Base-by-base conservation (phyloP, 2,113 vertebrate species). In the Cebidichthys violaceus region DNA sequence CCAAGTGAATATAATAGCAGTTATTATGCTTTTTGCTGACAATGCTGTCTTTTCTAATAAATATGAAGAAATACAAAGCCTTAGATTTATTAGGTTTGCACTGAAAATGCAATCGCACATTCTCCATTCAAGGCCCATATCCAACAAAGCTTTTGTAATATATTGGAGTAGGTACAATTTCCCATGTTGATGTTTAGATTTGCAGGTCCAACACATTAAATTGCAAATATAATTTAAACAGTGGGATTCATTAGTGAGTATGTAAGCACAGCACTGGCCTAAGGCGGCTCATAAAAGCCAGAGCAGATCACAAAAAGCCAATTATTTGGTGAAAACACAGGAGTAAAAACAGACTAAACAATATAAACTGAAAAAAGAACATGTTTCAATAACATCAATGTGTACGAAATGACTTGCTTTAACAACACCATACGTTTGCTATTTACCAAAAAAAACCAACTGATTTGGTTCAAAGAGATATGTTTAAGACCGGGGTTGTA, bases 221-320 rank as follows among this genome's bases (percentile, higher is more conserved):
- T 72, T 68, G 20, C 45, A 68, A 64, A 59, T 70, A 33, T n/a
- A 69, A 74, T 67, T 57, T 72, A 24, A 73, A 73, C 17, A 54
- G 52, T 54, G 64, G 50, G 72, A 65, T 78, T 82, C 37, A 72
- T 82, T 82, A 72, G 47, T 70, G 27, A 68, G 52, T 65, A 55
- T 71, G 24, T 50, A 45, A 72, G 70, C 24, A 64, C 54, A 79
- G 20, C 24, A 37, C 4, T 72, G 55, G 86, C 86, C 55, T 54
- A 54, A 83, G 72, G 83, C 62, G 73, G 57, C 72, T 72, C 68
- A 70, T 86, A 77, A 77, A 77, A 77, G 41, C 69, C 22, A 29
- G 47, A 60, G 43, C 9, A 4, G 39, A 75, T 75, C 18, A 55
- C 4, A 78, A 73, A 77, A 67, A 20, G 31, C 22, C 45, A 20